phyloP scores from a whole-genome alignment of 2,797 vertebrate genomes.

The Cynodonichthys magdalenae region DNA sequence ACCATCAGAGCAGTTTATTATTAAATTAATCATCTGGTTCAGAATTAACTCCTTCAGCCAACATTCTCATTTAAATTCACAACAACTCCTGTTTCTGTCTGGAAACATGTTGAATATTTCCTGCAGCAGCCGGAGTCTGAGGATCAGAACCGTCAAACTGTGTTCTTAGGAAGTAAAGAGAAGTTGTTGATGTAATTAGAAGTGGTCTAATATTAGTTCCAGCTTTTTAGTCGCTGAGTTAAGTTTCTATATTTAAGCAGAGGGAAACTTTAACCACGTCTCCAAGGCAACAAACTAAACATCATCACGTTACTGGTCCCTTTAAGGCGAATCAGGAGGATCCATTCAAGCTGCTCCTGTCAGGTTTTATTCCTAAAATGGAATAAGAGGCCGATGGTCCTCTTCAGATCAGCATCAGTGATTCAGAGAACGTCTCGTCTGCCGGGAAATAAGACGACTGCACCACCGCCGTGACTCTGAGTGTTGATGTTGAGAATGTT shows the following conservation, averaged over 20 bases:
- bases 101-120: no score
- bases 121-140: background rate
- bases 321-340: slow-evolving; percentile 13
- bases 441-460: no score
- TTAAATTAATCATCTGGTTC: background rate
- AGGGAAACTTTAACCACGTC: slow-evolving; percentile 13
- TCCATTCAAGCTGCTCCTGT: slow-evolving; percentile 13
- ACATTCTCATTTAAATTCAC: no score
- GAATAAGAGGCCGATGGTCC: slow-evolving; percentile 12
- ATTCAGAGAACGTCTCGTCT: background rate
- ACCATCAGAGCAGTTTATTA: background rate
- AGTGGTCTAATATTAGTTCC: slow-evolving; percentile 31
- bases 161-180: background rate
- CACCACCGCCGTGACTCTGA: no score
- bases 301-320: background rate
- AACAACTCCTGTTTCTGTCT: no score
- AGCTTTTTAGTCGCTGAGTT: slow-evolving; percentile 17
- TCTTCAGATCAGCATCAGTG: background rate
- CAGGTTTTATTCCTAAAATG: slow-evolving; percentile 49
- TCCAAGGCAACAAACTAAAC: slow-evolving; percentile 12
- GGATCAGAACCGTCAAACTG: slow-evolving; percentile 8
- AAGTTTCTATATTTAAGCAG: slow-evolving; percentile 32
- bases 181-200: background rate
- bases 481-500: no score
- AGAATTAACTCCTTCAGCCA: no score